These are phyloP conservation scores for Orycteropus afer DNA, from an alignment of 2,113 vertebrate species.

Conservation along the genomic window DNA sequence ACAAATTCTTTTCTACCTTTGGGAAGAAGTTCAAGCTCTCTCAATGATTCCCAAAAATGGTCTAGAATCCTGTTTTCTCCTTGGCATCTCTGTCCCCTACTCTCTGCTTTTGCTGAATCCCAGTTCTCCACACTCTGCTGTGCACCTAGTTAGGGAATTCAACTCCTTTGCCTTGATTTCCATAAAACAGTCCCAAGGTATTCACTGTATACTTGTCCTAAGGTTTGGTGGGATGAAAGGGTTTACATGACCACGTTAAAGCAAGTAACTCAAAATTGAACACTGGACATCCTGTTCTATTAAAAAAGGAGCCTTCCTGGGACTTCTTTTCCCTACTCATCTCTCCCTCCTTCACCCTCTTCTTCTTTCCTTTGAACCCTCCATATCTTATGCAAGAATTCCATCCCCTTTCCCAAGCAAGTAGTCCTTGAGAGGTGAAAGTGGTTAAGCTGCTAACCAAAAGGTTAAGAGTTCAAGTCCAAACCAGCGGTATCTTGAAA, in stretches of 20 bases:
- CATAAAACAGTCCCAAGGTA: background rate
- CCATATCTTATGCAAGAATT: background rate
- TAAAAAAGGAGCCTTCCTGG: background rate
- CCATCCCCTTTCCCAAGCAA: background rate
- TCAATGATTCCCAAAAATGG: background rate
- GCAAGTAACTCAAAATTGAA: background rate
- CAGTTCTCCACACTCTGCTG: background rate
- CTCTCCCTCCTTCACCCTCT: background rate
- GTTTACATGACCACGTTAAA: background rate
- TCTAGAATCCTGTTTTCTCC: background rate
- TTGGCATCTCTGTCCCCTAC: background rate
- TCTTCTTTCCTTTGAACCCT: background rate
- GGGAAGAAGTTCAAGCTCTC: background rate
- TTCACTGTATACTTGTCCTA: fast-evolving
- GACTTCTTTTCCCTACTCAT: background rate
- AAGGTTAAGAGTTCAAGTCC: background rate
- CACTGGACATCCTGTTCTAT: background rate
- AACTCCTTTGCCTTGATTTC: background rate
- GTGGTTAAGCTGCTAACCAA: background rate
- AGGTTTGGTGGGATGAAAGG: background rate
- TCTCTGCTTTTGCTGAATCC: background rate
- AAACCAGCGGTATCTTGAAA: background rate
- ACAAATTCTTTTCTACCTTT: background rate
- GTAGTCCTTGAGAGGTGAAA: background rate
- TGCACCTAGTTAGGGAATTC: background rate